A percentile compares a stretch with the other conserved stretches of the same genome.
phyloP scores from a whole-genome alignment of 2,113 vertebrate genomes.

The Trinectes maculatus region DNA sequence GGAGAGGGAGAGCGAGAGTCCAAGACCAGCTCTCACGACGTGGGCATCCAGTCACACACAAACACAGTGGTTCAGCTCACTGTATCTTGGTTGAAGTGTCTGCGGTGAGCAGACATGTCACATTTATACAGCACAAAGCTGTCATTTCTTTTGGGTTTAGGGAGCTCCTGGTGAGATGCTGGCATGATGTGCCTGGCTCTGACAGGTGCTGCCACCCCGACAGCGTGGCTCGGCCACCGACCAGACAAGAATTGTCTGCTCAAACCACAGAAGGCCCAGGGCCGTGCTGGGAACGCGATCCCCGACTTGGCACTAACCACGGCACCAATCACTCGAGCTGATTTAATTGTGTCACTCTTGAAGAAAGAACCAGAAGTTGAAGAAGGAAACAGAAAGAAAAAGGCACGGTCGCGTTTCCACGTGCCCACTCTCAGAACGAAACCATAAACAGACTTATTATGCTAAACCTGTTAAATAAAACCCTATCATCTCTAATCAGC shows the following conservation, averaged over 20 bases:
- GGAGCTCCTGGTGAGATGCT: constrained; percentile 71
- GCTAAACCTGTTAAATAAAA: constrained; percentile 1
- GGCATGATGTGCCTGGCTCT: constrained; percentile 75
- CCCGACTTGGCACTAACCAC: constrained; percentile 75
- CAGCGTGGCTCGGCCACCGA: constrained; percentile 69
- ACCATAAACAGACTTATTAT: constrained; percentile 1
- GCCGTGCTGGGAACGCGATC: constrained; percentile 79
- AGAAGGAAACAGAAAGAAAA: constrained; percentile 35
- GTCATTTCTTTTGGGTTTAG: constrained; percentile 59
- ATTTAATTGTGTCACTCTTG: constrained; percentile 79
- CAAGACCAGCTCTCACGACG: constrained; percentile 50
- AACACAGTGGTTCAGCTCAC: constrained; percentile 43
- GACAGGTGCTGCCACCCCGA: constrained; percentile 82
- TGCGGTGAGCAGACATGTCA: constrained; percentile 61
- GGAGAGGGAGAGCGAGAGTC: constrained; percentile 62
- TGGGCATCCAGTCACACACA: constrained; percentile 18
- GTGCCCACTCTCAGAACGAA: constrained; percentile 4
- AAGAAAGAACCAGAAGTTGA: constrained; percentile 42
- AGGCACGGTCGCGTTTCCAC: constrained; percentile 29
- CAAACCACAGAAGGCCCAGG: constrained; percentile 72
- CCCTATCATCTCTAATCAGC: constrained; percentile 6
- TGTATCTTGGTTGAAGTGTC: constrained; percentile 47
- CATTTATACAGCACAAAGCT: constrained; percentile 69
- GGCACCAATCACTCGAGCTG: constrained; percentile 73
- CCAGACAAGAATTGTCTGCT: constrained; percentile 82